Percentiles rank a stretch among this genome's conserved stretches.
Evolutionary conservation across 1,140 invertebrate species (phyloP).

Genomic region (Pogonomyrmex californicus): DNA sequence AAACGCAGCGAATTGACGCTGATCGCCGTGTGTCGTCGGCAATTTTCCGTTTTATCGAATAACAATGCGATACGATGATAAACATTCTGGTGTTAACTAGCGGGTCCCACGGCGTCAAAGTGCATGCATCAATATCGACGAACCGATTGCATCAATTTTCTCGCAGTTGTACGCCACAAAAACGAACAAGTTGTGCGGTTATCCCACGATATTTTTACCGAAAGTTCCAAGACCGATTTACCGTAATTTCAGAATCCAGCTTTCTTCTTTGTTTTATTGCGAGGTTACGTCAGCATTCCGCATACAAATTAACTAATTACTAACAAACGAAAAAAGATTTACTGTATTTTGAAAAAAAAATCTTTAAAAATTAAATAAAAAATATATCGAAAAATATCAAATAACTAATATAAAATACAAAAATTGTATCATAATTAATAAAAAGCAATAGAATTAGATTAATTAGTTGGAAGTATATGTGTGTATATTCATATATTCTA

Average conservation of each 20-base stretch:
- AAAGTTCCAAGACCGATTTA: constrained; percentile 35
- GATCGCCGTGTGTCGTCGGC: constrained; percentile 5
- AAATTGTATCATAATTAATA: not conserved
- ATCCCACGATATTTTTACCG: constrained; percentile 47
- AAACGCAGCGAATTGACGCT: constrained; percentile 27
- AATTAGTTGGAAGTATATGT: too few relatives aligned
- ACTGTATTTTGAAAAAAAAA: constrained; percentile 4
- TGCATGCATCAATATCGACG: constrained; percentile 25
- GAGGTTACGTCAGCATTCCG: not conserved
- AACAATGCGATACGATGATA: constrained; percentile 23
- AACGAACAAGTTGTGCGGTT: constrained; percentile 32
- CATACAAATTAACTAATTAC: constrained; percentile 16
- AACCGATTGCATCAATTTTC: constrained; percentile 40
- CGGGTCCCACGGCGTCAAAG: constrained; percentile 12
- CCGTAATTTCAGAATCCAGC: constrained; percentile 30
- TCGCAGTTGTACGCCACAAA: constrained; percentile 12
- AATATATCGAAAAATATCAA: not conserved
- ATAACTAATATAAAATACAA: not conserved
- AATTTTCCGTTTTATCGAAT: constrained; percentile 42
- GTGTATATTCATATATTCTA: too few relatives aligned
- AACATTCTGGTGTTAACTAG: constrained; percentile 1
- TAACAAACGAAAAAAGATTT: constrained; percentile 31
- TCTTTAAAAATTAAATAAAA: not conserved
- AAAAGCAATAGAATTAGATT: not conserved
- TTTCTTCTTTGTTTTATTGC: constrained; percentile 9